These are phyloP conservation scores for Eutrigla gurnardus DNA, from an alignment of 2,797 vertebrate species.

Conservation along the genomic window DNA sequence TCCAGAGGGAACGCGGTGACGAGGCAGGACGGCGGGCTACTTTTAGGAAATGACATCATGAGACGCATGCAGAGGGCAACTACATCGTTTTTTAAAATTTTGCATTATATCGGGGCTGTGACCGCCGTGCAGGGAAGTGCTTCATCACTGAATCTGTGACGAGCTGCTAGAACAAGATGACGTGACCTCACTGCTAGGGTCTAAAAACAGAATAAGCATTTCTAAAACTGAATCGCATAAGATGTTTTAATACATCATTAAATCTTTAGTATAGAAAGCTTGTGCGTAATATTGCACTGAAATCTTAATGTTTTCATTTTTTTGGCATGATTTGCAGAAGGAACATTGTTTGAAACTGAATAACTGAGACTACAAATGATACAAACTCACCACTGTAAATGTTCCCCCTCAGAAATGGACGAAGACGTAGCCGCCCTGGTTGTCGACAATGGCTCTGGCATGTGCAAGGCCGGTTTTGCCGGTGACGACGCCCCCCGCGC, in stretches of 20 bases:
- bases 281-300: no score
- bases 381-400: background rate
- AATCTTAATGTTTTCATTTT: no score
- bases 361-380: no score
- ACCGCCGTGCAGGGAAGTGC: background rate
- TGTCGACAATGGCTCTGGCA: constrained; percentile 92
- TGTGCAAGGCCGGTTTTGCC: constrained; percentile 92
- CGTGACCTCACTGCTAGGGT: background rate
- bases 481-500: constrained; percentile 91
- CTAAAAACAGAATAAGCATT: no score
- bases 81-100: no score
- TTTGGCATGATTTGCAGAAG: background rate
- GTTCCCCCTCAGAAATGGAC: constrained; percentile 75
- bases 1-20: background rate
- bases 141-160: background rate
- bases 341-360: no score
- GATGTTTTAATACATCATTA: background rate
- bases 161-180: background rate
- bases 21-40: no score
- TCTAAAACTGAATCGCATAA: no score
- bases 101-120: no score
- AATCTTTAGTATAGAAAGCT: no score
- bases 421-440: constrained; percentile 91
- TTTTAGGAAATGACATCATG: no score
- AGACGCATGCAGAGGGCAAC: no score